Base-by-base conservation (phyloP, 2,888 invertebrate genomes). In the Galeopsomyia nigrocyanea region DNA sequence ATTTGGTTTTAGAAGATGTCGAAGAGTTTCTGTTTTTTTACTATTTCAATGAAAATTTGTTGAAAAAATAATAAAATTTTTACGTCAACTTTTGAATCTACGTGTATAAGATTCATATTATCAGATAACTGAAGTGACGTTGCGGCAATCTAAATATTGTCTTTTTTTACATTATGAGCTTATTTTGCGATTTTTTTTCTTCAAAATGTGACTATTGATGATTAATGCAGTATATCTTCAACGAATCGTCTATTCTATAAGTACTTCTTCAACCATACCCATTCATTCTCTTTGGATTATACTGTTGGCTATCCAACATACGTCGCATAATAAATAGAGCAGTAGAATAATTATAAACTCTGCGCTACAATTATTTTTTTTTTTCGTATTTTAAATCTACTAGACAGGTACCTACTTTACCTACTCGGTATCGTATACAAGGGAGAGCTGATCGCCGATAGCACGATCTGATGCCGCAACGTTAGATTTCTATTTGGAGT, bases 401-500 rank as follows among this genome's bases (percentile, higher is more conserved):
- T 78, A 81, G 82, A 84, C 84, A 86, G 86, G 85, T 86, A 84
- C 84, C 86, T 86, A 86, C 84, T 84, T 84, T 86, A 85, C 85
- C 84, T 85, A 86, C 85, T 80, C 84, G 85, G 84, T 86, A 85
- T 86, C 85, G 85, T 85, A 86, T 85, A 85, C 85, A 82, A 82
- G 80, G 80, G 65, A 60, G 56, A 67, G 63, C 82, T 83, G 81
- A 79, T 74, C 76, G 55, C 58, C 51, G 21, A 22, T 60, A 58
- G 79, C 81, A 83, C 84, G 82, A 85, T 85, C 84, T 82, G 79
- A 81, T 79, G 82, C 81, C 79, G 80, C 82, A 79, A 83, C 84
- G 83, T 82, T 79, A 83, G 83, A 80, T 39, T 39, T 10, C 39
- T 39, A 10, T 39, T 39, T 39, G 39, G 5, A 39, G 39, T 39